A percentile compares a stretch with the other conserved stretches of the same genome.
Evolutionary conservation across 2,113 vertebrate species (phyloP).

Genomic region (Cynopterus brachyotis): DNA sequence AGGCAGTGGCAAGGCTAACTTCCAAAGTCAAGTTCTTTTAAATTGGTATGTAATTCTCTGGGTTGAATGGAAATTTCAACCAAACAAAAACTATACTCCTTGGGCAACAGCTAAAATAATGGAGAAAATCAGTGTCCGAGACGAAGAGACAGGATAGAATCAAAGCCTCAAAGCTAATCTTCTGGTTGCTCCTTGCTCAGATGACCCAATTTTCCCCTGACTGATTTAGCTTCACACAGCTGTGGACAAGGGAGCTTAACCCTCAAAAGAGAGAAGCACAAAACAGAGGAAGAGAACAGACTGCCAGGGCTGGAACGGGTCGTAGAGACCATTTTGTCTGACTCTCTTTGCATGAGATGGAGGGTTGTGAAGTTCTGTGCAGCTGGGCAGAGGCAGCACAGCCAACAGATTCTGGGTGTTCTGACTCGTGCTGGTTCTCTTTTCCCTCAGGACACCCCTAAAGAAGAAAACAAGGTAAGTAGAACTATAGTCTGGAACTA

Average conservation of each 20-base stretch:
- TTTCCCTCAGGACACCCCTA: neutral
- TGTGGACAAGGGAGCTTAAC: neutral
- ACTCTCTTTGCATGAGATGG: neutral
- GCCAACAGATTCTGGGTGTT: neutral
- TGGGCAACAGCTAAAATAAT: conserved; percentile 39
- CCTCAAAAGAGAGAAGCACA: neutral
- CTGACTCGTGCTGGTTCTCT: neutral
- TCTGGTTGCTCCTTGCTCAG: neutral
- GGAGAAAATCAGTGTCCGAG: neutral
- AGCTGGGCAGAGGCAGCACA: neutral
- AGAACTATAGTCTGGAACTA: neutral
- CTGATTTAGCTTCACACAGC: neutral
- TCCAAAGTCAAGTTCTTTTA: conserved; percentile 22
- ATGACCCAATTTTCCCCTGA: neutral
- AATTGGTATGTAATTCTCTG: conserved; percentile 39
- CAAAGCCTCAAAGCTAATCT: conserved; percentile 23
- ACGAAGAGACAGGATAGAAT: neutral
- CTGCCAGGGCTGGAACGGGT: neutral
- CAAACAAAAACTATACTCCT: neutral
- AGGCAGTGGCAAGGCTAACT: neutral
- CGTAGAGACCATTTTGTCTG: neutral
- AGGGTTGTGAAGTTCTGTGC: neutral
- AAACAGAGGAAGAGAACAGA: neutral
- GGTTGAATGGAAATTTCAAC: conserved; percentile 28
- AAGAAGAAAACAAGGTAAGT: neutral